Percentiles rank a stretch among this genome's conserved stretches.
phyloP scores from a whole-genome alignment of 2,888 invertebrate genomes.

The Troides helena region DNA sequence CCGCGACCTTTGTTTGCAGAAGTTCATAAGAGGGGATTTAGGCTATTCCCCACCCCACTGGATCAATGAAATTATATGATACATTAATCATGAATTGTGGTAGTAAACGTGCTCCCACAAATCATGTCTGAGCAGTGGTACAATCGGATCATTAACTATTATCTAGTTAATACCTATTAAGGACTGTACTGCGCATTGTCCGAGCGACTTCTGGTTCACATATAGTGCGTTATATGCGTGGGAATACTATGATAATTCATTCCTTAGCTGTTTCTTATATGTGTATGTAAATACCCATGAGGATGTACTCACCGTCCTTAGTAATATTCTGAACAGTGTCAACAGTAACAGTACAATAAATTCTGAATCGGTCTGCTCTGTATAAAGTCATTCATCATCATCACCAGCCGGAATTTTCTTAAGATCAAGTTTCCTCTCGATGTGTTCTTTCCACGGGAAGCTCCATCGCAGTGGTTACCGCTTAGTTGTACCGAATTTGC shows the following conservation, averaged over 20 bases:
- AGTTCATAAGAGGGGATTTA: no score
- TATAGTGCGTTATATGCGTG: conserved; percentile 3
- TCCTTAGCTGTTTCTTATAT: neutral
- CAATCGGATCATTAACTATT: conserved; percentile 3
- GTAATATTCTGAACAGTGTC: neutral
- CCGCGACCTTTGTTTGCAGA: no score
- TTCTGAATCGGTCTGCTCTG: no score
- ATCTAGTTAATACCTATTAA: conserved; percentile 23
- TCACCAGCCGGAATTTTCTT: no score
- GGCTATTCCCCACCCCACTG: no score
- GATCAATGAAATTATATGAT: neutral
- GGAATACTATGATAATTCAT: neutral
- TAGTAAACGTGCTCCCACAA: neutral
- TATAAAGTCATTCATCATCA: no score
- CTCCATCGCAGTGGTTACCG: no score
- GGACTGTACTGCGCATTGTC: conserved; percentile 14
- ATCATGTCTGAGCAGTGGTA: neutral
- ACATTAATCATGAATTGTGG: neutral
- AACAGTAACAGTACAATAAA: no score
- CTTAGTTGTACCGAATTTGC: no score
- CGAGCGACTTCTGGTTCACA: conserved; percentile 18
- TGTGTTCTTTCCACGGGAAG: no score
- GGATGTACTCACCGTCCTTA: neutral
- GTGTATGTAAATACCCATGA: neutral
- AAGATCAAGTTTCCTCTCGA: no score